A percentile compares a stretch with the other conserved stretches of the same genome.
These are phyloP conservation scores for Spisula subtruncata DNA, from an alignment of 2,888 invertebrate species.

Conservation along the genomic window DNA sequence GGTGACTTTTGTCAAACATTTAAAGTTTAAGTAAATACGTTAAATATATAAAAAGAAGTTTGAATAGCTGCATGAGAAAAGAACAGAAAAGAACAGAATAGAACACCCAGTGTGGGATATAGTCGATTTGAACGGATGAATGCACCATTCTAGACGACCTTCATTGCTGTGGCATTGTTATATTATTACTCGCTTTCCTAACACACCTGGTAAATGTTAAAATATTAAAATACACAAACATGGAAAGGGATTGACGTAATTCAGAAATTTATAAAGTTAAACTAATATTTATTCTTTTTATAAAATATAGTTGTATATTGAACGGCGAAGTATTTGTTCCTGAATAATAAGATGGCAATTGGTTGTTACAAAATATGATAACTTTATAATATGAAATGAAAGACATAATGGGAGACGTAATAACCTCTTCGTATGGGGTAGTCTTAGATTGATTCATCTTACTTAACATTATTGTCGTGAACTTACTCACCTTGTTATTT, in stretches of 20 bases:
- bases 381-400: background rate
- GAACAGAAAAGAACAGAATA: too few species aligned
- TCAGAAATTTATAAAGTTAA: background rate
- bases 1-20: background rate
- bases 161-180: background rate
- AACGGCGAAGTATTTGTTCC: background rate
- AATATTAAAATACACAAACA: background rate
- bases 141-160: background rate
- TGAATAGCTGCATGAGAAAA: background rate
- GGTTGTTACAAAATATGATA: background rate
- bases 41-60: background rate
- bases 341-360: background rate
- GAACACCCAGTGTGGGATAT: conserved; percentile 13
- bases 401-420: background rate
- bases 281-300: conserved; percentile 18
- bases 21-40: conserved; percentile 3
- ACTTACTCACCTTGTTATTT: background rate
- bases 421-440: background rate
- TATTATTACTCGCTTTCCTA: background rate
- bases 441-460: background rate
- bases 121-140: background rate
- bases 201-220: background rate
- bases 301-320: background rate
- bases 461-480: conserved; percentile 15
- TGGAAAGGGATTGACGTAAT: background rate